Evolutionary conservation across 2,797 vertebrate species (phyloP).

Genomic region (Scolopax rusticola): DNA sequence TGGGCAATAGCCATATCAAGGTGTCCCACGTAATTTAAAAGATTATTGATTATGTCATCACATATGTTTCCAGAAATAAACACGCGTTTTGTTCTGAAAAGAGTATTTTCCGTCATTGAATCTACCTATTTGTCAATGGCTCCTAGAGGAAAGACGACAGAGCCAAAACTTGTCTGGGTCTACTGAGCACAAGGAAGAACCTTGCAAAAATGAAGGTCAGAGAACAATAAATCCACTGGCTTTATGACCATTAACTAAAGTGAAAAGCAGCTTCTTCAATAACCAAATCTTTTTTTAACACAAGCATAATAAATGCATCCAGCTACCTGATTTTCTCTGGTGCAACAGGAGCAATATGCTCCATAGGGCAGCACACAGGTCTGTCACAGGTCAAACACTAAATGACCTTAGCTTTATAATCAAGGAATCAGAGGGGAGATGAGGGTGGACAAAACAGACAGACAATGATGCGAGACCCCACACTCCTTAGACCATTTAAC

Average conservation of each 20-base stretch:
- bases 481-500: background rate
- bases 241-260: background rate
- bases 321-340: background rate
- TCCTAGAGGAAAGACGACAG: background rate
- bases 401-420: background rate
- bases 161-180: background rate
- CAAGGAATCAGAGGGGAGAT: fast-evolving
- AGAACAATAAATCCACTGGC: background rate
- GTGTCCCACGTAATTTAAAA: background rate
- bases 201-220: background rate
- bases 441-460: fast-evolving
- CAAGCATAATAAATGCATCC: background rate
- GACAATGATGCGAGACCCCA: background rate
- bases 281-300: background rate
- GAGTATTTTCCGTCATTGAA: background rate
- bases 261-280: background rate
- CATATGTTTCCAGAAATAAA: background rate
- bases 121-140: background rate
- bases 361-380: background rate
- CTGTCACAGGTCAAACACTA: background rate
- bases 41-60: background rate
- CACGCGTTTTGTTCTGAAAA: background rate
- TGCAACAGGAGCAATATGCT: background rate
- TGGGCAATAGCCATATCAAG: background rate
- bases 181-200: background rate